Conservation (phyloP, 2,888 invertebrate genomes). For the Drosophila maculinotata region DNA sequence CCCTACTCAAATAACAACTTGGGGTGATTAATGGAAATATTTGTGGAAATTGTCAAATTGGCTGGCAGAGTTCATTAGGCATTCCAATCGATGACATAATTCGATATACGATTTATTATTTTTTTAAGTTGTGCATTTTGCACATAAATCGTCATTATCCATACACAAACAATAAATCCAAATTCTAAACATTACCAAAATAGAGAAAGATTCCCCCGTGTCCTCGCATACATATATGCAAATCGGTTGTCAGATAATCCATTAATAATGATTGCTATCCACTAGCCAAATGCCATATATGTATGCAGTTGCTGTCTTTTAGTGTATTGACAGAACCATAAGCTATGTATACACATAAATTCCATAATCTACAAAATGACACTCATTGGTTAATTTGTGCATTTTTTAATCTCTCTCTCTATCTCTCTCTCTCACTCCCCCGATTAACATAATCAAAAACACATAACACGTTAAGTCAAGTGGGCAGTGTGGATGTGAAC, state of each 20-base stretch:
- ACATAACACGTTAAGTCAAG: slow-evolving; percentile 21
- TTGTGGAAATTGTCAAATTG: slow-evolving; percentile 36
- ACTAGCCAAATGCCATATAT: slow-evolving; percentile 23
- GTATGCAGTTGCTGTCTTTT: neutral
- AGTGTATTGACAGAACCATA: slow-evolving; percentile 27
- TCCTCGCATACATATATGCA: slow-evolving; percentile 6
- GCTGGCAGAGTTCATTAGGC: slow-evolving; percentile 31
- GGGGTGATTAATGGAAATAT: slow-evolving; percentile 42
- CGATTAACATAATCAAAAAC: slow-evolving; percentile 28
- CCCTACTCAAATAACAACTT: neutral
- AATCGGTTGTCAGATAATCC: slow-evolving; percentile 14
- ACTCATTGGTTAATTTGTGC: slow-evolving; percentile 21
- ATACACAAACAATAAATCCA: slow-evolving; percentile 20
- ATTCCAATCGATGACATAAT: slow-evolving; percentile 36
- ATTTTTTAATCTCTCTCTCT: slow-evolving; percentile 1
- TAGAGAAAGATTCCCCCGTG: neutral
- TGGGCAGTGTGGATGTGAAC: slow-evolving; percentile 10
- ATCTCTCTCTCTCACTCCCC: no score
- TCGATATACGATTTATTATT: slow-evolving; percentile 12
- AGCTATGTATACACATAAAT: slow-evolving; percentile 23
- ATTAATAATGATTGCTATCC: slow-evolving; percentile 32
- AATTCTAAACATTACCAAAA: slow-evolving; percentile 17
- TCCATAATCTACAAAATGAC: slow-evolving; percentile 1
- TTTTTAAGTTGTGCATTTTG: slow-evolving; percentile 41
- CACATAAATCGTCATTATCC: slow-evolving; percentile 33